Evolutionary conservation across 92 coral and sea anemone species (phyloP), one percentile per base, ranked within the genome.

Genomic region (Siderastrea radians): DNA sequence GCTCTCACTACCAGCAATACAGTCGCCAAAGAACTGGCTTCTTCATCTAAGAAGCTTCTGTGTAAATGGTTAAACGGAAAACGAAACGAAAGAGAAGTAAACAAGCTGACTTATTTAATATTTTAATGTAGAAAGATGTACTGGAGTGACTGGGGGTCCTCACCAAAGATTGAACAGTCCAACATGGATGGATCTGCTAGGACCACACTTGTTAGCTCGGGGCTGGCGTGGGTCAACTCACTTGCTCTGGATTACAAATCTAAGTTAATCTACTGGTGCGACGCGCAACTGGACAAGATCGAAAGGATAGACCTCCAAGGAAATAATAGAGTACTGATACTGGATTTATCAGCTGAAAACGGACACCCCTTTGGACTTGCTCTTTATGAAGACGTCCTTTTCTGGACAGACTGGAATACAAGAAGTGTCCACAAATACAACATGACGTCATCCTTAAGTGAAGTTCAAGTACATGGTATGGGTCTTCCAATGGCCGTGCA

Each of bases 101-200:
- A n/a, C n/a, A n/a, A n/a, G n/a, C n/a, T n/a, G n/a, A n/a, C n/a
- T n/a, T n/a, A n/a, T n/a, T n/a, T n/a, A n/a, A n/a, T n/a, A n/a
- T n/a, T n/a, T n/a, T n/a, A n/a, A n/a, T n/a, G n/a, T 38, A 92
- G 94, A 17, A 50, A 82, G 57, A 86, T 92, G 92, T 84, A 59
- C 3, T 92, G 94, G 94, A 82, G 82, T 13, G 87, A 83, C 64
- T 87, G 94, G 75, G 91, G 91, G 14, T 54, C 45, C 4, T 54
- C 48, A n/a, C 87, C 90, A 1, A 88, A 53, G 81, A 88, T 92
- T 16, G 89, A 88, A 68, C 60, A 81, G 26, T 82, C 94, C 10
- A 73, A 84, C 64, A 92, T 92, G 94, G 94, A 88, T 54, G 94
- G 92, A 2, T 60, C 81, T n/a, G 64, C 75, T 38, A 68, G 86